These are phyloP conservation scores for Conus canariensis DNA, from an alignment of 2,888 invertebrate genomes.

Conservation along the genomic window DNA sequence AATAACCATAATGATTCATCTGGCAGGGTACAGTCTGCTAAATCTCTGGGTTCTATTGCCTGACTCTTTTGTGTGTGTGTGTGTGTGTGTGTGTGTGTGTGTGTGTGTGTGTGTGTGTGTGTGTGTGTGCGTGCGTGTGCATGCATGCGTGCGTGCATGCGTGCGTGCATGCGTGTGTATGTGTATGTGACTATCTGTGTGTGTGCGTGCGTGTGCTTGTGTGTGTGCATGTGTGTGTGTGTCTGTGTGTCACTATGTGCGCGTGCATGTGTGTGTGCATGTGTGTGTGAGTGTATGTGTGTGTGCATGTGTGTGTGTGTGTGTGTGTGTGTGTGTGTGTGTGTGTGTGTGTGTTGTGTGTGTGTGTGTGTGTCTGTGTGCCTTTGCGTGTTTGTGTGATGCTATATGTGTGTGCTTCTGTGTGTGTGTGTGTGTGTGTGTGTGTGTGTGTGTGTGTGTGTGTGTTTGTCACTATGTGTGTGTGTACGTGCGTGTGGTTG, in stretches of 20 bases:
- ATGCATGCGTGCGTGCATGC: too few relatives aligned
- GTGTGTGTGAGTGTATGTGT: not conserved
- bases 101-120: not conserved
- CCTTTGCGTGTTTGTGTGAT: not conserved
- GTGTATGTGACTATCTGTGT: too few relatives aligned
- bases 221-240: not conserved
- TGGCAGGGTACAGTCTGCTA: too few relatives aligned
- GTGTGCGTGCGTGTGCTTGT: not conserved
- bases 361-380: not conserved
- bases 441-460: not conserved
- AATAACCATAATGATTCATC: too few relatives aligned
- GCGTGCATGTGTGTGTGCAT: conserved; percentile 1
- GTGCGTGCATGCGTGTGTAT: too few relatives aligned
- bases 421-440: not conserved
- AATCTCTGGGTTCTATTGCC: too few relatives aligned
- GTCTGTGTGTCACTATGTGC: not conserved
- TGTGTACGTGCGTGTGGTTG: not conserved
- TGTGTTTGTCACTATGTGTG: not conserved
- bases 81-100: not conserved
- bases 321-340: not conserved
- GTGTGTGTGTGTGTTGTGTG: not conserved
- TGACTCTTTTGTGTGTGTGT: too few relatives aligned
- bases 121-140: too few relatives aligned
- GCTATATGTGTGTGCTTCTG: not conserved
- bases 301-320: not conserved